These are phyloP conservation scores for Sinohyriopsis cumingii DNA, from an alignment of 2,888 invertebrate species.

Conservation along the genomic window DNA sequence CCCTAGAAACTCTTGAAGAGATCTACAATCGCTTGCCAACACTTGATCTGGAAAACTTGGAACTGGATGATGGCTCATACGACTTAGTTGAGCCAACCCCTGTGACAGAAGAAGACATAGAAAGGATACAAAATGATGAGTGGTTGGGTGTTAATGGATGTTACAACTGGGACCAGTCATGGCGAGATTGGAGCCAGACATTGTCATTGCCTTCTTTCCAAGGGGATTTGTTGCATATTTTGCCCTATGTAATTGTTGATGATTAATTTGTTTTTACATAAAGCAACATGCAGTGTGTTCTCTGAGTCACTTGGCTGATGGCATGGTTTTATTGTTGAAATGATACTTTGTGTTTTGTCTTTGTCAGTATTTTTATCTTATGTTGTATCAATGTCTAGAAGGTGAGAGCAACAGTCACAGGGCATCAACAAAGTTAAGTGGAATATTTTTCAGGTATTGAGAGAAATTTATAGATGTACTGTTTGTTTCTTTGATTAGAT, in stretches of 20 bases:
- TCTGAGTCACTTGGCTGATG: background rate
- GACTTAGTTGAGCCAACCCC: slow-evolving; percentile 75
- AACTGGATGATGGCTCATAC: slow-evolving; percentile 69
- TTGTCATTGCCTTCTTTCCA: slow-evolving; percentile 82
- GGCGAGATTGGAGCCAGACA: slow-evolving; percentile 94
- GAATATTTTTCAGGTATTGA: too few species aligned
- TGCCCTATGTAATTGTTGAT: slow-evolving; percentile 98
- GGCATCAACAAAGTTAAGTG: too few species aligned
- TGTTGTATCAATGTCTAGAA: background rate
- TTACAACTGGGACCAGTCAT: slow-evolving; percentile 75
- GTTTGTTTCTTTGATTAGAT: too few species aligned
- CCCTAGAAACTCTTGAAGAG: slow-evolving; percentile 40
- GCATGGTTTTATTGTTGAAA: background rate
- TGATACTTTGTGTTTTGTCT: background rate
- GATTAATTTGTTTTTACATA: slow-evolving; percentile 68
- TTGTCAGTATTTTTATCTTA: background rate
- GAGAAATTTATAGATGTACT: too few species aligned
- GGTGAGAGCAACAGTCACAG: background rate
- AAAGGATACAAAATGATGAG: slow-evolving; percentile 66
- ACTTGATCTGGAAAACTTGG: slow-evolving; percentile 77
- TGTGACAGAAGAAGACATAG: slow-evolving; percentile 59
- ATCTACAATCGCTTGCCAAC: slow-evolving; percentile 81
- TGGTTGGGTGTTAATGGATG: slow-evolving; percentile 74
- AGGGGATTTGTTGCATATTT: slow-evolving; percentile 87
- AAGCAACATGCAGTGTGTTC: too few species aligned